A percentile compares a stretch with the other conserved stretches of the same genome.
Conservation (phyloP, 2,888 invertebrate species). For the Drosophila barbarae region DNA sequence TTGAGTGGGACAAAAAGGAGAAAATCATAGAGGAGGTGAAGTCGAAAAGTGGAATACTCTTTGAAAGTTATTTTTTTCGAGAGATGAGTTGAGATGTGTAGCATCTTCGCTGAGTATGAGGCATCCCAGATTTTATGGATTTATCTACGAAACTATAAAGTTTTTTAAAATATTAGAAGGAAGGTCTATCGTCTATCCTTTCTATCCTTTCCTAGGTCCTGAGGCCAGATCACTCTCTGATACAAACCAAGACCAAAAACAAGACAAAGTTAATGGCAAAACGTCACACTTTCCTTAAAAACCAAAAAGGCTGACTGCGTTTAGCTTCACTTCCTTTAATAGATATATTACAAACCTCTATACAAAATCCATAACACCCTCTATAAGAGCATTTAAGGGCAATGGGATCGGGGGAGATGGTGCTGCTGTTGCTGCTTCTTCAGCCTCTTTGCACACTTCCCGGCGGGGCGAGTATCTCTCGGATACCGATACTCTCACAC, state of each 20-base stretch:
- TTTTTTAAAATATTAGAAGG: too few species aligned
- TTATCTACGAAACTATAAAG: too few species aligned
- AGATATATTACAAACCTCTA: neutral
- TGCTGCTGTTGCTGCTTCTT: conserved; percentile 19
- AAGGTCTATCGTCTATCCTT: too few species aligned
- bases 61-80: too few species aligned
- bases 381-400: neutral
- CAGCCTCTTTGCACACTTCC: conserved; percentile 38
- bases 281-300: neutral
- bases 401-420: conserved; percentile 2
- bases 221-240: too few species aligned
- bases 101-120: too few species aligned
- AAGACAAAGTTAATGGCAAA: too few species aligned
- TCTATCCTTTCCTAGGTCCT: too few species aligned
- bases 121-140: too few species aligned
- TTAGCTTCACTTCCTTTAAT: neutral
- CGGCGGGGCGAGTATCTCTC: conserved; percentile 35
- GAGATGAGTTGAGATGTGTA: too few species aligned
- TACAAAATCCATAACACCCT: neutral
- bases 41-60: neutral
- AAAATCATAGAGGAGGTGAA: neutral
- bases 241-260: too few species aligned
- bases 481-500: conserved; percentile 49
- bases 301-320: neutral
- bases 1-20: conserved; percentile 27